Percentiles rank a stretch among this genome's conserved stretches.
Evolutionary conservation across 2,888 invertebrate genomes (phyloP).

Genomic region (Drosophila nigricruria): DNA sequence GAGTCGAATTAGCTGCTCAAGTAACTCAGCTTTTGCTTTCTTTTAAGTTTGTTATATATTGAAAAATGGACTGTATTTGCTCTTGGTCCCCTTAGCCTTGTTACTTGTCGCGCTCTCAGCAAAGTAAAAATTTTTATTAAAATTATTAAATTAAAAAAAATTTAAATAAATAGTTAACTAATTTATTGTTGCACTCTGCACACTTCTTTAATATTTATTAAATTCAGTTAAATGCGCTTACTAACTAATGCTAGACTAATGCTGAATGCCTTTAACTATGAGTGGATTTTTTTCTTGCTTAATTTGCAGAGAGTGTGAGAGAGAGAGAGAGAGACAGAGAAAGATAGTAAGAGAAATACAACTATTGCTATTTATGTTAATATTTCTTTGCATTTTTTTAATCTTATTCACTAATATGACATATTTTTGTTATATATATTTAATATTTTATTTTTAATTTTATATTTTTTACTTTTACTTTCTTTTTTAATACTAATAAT

Average conservation of each 20-base stretch:
- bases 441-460: slow-evolving; percentile 7
- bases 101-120: neutral
- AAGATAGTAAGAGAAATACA: slow-evolving; percentile 1
- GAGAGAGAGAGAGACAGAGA: slow-evolving; percentile 12
- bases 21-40: neutral
- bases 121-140: neutral
- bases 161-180: slow-evolving; percentile 48
- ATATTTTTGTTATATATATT: slow-evolving; percentile 17
- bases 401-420: slow-evolving; percentile 32
- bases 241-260: slow-evolving; percentile 48
- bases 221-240: slow-evolving; percentile 69
- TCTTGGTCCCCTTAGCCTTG: slow-evolving; percentile 45
- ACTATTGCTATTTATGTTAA: slow-evolving; percentile 28
- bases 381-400: slow-evolving; percentile 14
- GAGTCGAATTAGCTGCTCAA: neutral
- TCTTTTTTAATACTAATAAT: slow-evolving; percentile 20
- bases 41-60: slow-evolving; percentile 19
- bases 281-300: slow-evolving; percentile 33
- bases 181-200: slow-evolving; percentile 51
- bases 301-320: neutral
- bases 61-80: slow-evolving; percentile 41
- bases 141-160: neutral
- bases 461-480: neutral
- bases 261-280: slow-evolving; percentile 72
- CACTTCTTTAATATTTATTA: slow-evolving; percentile 47